A percentile compares a stretch with the other conserved stretches of the same genome.
Conservation (phyloP, 2,113 vertebrate species). For the Morphnarchus princeps region DNA sequence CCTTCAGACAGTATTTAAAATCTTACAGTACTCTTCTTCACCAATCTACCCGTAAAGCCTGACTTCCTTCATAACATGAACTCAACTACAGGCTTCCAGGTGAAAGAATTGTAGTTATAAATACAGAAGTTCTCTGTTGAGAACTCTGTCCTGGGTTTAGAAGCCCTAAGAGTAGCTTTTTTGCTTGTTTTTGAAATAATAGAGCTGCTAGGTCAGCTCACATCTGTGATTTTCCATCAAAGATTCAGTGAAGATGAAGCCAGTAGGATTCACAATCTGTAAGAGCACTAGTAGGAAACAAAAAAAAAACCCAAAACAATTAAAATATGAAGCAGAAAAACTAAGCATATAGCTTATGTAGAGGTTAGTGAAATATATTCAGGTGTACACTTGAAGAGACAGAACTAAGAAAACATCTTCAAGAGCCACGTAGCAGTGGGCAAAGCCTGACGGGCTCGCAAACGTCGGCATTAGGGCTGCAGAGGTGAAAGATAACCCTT, state of each 20-base stretch:
- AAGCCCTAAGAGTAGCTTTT: background rate
- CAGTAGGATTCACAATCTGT: background rate
- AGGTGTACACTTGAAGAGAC: too few species aligned
- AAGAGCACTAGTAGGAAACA: fast-evolving
- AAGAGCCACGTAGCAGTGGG: fast-evolving
- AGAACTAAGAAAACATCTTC: background rate
- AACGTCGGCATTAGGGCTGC: fast-evolving
- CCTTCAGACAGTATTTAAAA: background rate
- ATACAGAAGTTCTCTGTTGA: background rate
- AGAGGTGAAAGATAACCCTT: background rate
- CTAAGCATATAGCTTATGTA: background rate
- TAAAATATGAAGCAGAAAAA: background rate
- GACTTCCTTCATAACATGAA: background rate
- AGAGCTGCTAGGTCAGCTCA: background rate
- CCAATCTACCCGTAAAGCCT: background rate
- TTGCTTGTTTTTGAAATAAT: background rate
- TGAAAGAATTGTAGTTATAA: background rate
- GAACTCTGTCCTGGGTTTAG: background rate
- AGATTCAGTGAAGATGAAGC: background rate
- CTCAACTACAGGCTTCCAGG: background rate
- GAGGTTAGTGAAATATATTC: background rate
- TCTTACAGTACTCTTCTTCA: background rate
- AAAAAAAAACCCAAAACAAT: background rate
- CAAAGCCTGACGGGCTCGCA: background rate
- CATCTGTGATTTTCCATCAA: background rate